Evolutionary conservation across 2,797 vertebrate species (phyloP).

Genomic region (Chelidonichthys spinosus): DNA sequence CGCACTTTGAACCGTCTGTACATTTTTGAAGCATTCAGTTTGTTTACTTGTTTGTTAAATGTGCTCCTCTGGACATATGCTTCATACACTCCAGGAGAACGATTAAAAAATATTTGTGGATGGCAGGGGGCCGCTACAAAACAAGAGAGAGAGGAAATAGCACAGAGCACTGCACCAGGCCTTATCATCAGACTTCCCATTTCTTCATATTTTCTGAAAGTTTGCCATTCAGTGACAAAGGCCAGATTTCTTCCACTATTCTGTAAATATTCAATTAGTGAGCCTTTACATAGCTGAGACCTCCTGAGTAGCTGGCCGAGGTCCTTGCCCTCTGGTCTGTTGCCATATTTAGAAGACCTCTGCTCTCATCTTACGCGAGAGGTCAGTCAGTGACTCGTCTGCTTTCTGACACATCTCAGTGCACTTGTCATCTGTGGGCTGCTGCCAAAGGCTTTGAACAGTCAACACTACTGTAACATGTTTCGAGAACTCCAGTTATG

Average conservation of each 20-base stretch:
- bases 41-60: conserved; percentile 39
- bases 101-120: not conserved
- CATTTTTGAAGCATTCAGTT: not conserved
- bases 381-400: conserved; percentile 78
- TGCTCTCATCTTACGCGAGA: conserved; percentile 78
- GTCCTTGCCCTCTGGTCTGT: conserved; percentile 82
- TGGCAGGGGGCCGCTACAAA: conserved; percentile 25
- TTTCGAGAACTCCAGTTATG: not conserved
- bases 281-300: conserved; percentile 77
- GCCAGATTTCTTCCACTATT: conserved; percentile 75
- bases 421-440: conserved; percentile 52
- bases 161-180: conserved; percentile 20
- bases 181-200: conserved; percentile 70
- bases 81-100: not conserved
- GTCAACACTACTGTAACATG: not conserved
- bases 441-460: conserved; percentile 43
- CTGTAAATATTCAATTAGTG: conserved; percentile 91
- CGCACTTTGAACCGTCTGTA: conserved; percentile 2
- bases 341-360: conserved; percentile 85
- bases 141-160: conserved; percentile 45
- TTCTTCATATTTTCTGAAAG: conserved; percentile 64
- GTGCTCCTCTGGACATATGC: conserved; percentile 18
- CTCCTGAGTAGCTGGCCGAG: conserved; percentile 78
- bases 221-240: conserved; percentile 70
- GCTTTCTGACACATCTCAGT: conserved; percentile 77